phyloP scores from a whole-genome alignment of 2,113 vertebrate genomes.

The Furnarius figulus region DNA sequence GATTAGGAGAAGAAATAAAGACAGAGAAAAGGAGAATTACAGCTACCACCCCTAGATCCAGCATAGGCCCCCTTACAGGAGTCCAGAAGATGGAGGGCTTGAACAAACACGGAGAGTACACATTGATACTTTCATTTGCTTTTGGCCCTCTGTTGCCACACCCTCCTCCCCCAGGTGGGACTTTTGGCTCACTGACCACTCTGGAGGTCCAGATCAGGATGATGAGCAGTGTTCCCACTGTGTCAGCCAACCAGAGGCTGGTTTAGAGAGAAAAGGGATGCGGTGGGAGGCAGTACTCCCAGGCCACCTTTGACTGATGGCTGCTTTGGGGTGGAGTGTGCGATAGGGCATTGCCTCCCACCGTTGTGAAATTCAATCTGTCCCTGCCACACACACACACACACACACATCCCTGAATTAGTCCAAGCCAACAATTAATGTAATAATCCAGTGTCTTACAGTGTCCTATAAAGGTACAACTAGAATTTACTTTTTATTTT shows the following conservation, averaged over 20 bases:
- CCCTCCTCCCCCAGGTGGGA: background rate
- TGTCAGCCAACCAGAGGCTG: background rate
- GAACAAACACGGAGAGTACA: background rate
- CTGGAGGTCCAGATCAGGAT: too few species aligned
- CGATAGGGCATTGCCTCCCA: background rate
- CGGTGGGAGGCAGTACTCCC: background rate
- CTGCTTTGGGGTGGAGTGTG: background rate
- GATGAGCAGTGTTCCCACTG: background rate
- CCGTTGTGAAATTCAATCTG: background rate
- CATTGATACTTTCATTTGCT: background rate
- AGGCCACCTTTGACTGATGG: background rate
- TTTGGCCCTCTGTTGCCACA: background rate
- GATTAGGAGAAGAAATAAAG: background rate
- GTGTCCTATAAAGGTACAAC: background rate
- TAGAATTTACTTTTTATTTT: background rate
- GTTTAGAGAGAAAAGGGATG: background rate
- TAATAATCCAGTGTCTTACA: background rate
- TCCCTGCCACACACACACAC: too few species aligned
- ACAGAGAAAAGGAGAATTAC: background rate
- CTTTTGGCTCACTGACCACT: background rate
- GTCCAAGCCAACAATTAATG: background rate
- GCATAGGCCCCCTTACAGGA: background rate
- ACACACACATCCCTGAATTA: background rate
- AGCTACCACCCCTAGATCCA: background rate
- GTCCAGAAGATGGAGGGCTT: background rate